These are phyloP conservation scores for Erethizon dorsatum DNA, from an alignment of 2,797 vertebrate genomes.

Conservation along the genomic window DNA sequence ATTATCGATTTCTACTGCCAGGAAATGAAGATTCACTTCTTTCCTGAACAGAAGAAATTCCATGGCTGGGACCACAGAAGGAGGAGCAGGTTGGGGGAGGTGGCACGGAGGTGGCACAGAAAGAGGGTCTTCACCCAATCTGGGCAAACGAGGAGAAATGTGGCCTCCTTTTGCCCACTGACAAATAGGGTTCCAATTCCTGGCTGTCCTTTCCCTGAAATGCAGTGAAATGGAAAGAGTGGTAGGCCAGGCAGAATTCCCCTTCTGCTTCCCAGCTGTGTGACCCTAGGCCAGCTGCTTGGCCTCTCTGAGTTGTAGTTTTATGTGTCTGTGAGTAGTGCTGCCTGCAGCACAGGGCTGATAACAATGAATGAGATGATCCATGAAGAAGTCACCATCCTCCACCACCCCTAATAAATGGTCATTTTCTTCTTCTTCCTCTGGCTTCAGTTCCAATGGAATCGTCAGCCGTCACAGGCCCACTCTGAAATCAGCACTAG, in stretches of 20 bases:
- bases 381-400: background rate
- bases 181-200: background rate
- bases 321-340: background rate
- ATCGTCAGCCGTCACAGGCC: background rate
- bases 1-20: slow-evolving; percentile 76
- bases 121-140: background rate
- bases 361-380: background rate
- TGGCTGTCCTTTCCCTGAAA: background rate
- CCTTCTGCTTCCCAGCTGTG: background rate
- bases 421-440: background rate
- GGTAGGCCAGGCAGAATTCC: background rate
- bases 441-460: background rate
- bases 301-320: background rate
- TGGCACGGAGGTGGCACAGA: no score
- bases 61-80: background rate
- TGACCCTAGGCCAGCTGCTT: background rate
- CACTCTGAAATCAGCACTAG: background rate
- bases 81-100: background rate
- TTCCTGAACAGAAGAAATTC: background rate
- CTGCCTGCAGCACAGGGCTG: background rate
- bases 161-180: no score
- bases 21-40: slow-evolving; percentile 35
- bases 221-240: background rate
- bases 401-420: background rate
- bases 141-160: background rate